Conservation (phyloP, 2,113 vertebrate genomes). For the Syngnathus floridae region DNA sequence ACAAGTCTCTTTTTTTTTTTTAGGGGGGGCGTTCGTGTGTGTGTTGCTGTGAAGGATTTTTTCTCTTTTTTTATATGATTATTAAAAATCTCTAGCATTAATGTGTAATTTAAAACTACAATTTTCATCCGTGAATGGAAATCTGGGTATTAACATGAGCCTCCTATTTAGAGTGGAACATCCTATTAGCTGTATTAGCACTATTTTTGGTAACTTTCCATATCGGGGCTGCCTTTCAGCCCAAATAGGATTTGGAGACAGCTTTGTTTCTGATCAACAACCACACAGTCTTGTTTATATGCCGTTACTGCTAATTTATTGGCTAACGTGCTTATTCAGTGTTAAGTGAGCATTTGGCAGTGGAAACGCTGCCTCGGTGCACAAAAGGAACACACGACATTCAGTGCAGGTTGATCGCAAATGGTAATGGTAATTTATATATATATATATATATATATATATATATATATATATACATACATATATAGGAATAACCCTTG, state of each 20-base stretch:
- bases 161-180: slow-evolving; percentile 80
- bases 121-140: slow-evolving; percentile 81
- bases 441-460: too few relatives aligned
- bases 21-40: not conserved
- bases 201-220: slow-evolving; percentile 78
- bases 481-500: too few relatives aligned
- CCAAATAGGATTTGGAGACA: slow-evolving; percentile 78
- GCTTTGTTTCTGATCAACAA: slow-evolving; percentile 76
- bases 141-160: slow-evolving; percentile 79
- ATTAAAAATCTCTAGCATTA: slow-evolving; percentile 78
- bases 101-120: slow-evolving; percentile 83
- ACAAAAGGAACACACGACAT: not conserved
- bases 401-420: not conserved
- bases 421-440: not conserved
- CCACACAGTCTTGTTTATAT: slow-evolving; percentile 61
- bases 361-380: not conserved
- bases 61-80: slow-evolving; percentile 84
- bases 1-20: slow-evolving; percentile 75
- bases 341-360: slow-evolving; percentile 1
- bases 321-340: slow-evolving; percentile 33
- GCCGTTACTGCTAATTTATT: slow-evolving; percentile 41
- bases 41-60: slow-evolving; percentile 81
- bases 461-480: too few relatives aligned
- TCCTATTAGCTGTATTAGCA: slow-evolving; percentile 82
- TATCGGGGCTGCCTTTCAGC: slow-evolving; percentile 69